These are phyloP conservation scores for Myocastor coypus DNA, from an alignment of 2,113 vertebrate genomes.

Conservation along the genomic window DNA sequence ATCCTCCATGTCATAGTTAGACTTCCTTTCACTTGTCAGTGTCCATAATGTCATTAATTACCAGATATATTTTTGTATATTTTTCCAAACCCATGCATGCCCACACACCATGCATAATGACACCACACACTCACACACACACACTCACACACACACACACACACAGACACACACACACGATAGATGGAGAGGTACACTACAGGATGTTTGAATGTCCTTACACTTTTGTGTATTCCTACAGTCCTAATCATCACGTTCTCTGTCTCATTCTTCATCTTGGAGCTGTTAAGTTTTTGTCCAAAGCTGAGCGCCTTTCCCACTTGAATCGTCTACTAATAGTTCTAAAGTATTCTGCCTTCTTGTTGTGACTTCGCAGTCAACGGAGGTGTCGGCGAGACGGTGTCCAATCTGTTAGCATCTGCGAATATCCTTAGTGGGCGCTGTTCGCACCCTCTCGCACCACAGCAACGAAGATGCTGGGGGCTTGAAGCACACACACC, in stretches of 20 bases:
- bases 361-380: slow-evolving; percentile 50
- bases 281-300: background rate
- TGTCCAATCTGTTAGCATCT: slow-evolving; percentile 55
- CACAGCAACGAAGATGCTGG: slow-evolving; percentile 20
- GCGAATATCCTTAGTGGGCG: slow-evolving; percentile 40
- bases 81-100: background rate
- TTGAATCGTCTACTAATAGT: slow-evolving; percentile 43
- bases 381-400: slow-evolving; percentile 30
- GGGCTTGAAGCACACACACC: background rate
- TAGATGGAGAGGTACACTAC: background rate
- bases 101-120: background rate
- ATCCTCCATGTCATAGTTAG: background rate
- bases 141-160: background rate
- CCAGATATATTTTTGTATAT: background rate
- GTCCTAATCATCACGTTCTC: background rate
- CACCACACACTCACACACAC: background rate
- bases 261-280: background rate
- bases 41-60: background rate
- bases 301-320: slow-evolving; percentile 5
- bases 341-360: slow-evolving; percentile 23
- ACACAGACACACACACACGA: background rate
- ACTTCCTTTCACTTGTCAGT: background rate
- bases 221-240: background rate
- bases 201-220: background rate
- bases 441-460: slow-evolving; percentile 50